A percentile compares a stretch with the other conserved stretches of the same genome.
Conservation (phyloP, 2,113 vertebrate genomes). For the Tamias sibiricus region DNA sequence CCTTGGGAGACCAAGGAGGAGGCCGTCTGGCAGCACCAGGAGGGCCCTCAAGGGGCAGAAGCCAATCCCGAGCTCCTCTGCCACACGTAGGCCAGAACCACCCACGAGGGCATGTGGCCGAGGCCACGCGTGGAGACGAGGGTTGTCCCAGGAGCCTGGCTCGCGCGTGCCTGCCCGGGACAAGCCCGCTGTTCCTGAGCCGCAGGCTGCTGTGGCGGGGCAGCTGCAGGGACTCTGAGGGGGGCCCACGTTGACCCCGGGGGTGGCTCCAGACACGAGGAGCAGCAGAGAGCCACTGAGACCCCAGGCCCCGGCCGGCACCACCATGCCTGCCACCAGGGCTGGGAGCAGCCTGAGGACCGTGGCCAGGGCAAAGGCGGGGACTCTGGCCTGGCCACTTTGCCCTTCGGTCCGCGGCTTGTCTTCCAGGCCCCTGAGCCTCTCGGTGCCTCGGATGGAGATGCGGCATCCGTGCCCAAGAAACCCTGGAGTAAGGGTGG, state of each 20-base stretch:
- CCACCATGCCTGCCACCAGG: not conserved
- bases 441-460: not conserved
- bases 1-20: conserved; percentile 85
- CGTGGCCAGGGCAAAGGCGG: not conserved
- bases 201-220: too few relatives aligned
- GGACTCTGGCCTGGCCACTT: not conserved
- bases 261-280: not conserved
- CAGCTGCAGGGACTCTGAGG: not conserved
- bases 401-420: not conserved
- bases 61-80: not conserved
- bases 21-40: conserved; percentile 83
- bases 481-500: fast-evolving
- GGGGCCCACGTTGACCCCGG: not conserved
- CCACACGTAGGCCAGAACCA: not conserved
- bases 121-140: not conserved
- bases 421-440: not conserved
- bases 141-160: not conserved
- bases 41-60: conserved; percentile 74
- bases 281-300: not conserved
- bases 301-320: not conserved
- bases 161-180: fast-evolving
- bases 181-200: not conserved
- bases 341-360: too few relatives aligned
- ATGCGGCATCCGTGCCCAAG: fast-evolving
- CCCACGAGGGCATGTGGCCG: not conserved